These are phyloP conservation scores for Myotis daubentonii DNA, from an alignment of 2,797 vertebrate genomes.

Conservation along the genomic window DNA sequence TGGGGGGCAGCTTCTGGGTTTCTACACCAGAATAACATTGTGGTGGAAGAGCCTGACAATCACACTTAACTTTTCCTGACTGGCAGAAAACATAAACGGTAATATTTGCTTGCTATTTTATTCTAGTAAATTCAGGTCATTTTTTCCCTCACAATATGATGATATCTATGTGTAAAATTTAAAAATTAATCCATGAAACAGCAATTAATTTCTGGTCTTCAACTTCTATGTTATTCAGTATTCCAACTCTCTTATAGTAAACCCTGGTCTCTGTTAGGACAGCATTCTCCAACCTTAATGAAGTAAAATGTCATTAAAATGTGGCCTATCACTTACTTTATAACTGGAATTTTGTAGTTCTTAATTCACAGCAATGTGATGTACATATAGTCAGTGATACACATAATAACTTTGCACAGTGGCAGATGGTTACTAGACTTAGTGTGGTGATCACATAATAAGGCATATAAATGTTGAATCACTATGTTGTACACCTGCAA, in stretches of 20 bases:
- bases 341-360: not conserved
- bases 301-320: not conserved
- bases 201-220: not conserved
- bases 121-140: not conserved
- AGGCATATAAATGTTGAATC: not conserved
- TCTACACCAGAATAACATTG: fast-evolving
- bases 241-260: not conserved
- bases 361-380: not conserved
- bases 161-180: not conserved
- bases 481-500: not conserved
- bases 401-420: not conserved
- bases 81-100: not conserved
- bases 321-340: not conserved
- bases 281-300: not conserved
- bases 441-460: not conserved
- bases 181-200: not conserved
- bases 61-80: not conserved
- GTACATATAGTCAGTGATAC: not conserved
- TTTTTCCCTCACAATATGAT: not conserved
- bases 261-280: not conserved
- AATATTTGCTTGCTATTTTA: not conserved
- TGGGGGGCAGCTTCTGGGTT: not conserved
- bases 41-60: not conserved
- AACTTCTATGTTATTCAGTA: not conserved
- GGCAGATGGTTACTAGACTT: not conserved